phyloP scores from a whole-genome alignment of 2,797 vertebrate genomes.

The Premnoplex brunnescens region DNA sequence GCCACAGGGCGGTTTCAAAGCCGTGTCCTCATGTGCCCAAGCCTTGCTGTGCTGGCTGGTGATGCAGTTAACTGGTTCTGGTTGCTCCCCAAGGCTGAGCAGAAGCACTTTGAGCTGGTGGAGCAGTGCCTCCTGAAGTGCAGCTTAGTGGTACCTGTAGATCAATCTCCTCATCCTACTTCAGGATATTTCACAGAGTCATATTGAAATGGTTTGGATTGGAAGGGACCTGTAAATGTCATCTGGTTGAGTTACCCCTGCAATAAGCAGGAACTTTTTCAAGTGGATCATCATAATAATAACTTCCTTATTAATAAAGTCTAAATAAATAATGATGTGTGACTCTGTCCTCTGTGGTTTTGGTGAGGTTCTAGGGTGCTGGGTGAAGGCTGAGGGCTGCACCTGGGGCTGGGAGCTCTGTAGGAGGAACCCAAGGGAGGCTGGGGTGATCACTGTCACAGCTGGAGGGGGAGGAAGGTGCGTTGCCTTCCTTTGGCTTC shows the following conservation, averaged over 20 bases:
- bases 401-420: neutral
- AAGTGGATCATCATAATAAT: neutral
- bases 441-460: rapidly evolving
- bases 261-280: neutral
- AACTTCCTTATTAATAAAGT: neutral
- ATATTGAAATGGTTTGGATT: neutral
- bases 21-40: rapidly evolving
- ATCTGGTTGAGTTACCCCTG: rapidly evolving
- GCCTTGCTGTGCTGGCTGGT: neutral
- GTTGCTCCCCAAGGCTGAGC: neutral
- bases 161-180: neutral
- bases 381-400: neutral
- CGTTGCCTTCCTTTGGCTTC: neutral
- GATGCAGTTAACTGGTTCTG: neutral
- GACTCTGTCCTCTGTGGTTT: neutral
- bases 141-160: neutral
- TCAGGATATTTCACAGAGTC: neutral
- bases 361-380: neutral
- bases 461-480: rapidly evolving
- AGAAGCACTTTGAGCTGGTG: neutral
- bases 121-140: neutral
- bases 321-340: neutral
- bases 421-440: neutral
- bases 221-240: neutral
- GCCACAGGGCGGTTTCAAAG: neutral